A percentile compares a stretch with the other conserved stretches of the same genome.
Conservation (phyloP, 2,113 vertebrate species). For the Osmerus eperlanus region DNA sequence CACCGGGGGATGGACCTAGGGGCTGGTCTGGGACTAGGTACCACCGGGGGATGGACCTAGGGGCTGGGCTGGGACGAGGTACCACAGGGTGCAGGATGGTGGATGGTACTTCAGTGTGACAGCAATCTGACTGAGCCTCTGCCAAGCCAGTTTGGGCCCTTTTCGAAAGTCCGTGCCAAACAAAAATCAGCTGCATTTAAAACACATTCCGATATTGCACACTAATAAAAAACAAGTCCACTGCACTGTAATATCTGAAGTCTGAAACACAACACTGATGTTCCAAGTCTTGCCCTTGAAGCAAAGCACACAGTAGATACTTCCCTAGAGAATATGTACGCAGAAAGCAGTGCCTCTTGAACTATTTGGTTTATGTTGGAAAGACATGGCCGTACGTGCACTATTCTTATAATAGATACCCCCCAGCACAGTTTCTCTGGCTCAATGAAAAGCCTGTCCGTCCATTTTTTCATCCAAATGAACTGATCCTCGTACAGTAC, state of each 20-base stretch:
- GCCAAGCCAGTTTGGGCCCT: slow-evolving; percentile 44
- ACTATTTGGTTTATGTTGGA: neutral
- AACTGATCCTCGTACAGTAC: no score
- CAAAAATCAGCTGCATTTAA: slow-evolving; percentile 22
- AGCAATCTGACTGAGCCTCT: neutral
- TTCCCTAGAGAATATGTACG: neutral
- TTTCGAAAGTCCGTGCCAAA: slow-evolving; percentile 18
- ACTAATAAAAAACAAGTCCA: slow-evolving; percentile 3
- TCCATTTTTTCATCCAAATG: no score
- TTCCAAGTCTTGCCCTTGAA: no score
- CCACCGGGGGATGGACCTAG: no score
- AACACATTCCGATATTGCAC: slow-evolving; percentile 56
- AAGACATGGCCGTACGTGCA: neutral
- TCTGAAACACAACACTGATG: slow-evolving; percentile 9
- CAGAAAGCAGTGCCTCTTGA: neutral
- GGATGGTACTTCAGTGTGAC: no score
- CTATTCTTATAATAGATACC: no score
- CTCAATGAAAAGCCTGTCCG: no score
- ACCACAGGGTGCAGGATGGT: no score
- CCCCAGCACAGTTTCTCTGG: no score
- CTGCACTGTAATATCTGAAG: neutral
- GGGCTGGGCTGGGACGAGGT: no score
- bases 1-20: no score
- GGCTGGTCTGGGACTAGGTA: no score
- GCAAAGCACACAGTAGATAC: neutral